These are phyloP conservation scores for Tauraco hartlaubi DNA, from an alignment of 2,797 vertebrate genomes.

Conservation along the genomic window DNA sequence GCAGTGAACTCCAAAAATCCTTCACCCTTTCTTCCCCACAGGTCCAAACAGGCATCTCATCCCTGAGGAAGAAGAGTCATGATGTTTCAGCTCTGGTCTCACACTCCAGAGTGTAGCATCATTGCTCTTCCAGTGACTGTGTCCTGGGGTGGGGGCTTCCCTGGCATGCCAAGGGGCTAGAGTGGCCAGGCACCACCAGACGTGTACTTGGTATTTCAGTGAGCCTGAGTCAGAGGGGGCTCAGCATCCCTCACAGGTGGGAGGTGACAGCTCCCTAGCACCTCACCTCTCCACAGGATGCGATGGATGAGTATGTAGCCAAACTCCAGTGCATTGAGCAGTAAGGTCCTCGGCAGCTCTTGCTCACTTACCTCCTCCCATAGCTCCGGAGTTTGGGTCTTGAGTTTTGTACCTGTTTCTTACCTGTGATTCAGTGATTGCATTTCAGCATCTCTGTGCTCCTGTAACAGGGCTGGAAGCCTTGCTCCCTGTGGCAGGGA, in stretches of 20 bases:
- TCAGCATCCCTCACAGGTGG: neutral
- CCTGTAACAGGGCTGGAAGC: neutral
- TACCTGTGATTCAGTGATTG: neutral
- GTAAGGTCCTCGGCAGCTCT: neutral
- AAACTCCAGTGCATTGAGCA: neutral
- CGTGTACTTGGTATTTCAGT: neutral
- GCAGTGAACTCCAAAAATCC: neutral
- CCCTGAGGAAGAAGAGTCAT: neutral
- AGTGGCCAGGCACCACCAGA: neutral
- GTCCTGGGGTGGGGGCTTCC: neutral
- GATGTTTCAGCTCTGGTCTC: neutral
- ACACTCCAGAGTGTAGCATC: neutral
- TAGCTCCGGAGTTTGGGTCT: neutral
- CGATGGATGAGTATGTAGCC: neutral
- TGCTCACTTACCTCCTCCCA: neutral
- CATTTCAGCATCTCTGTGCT: neutral
- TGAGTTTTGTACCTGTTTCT: neutral
- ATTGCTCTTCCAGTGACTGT: neutral
- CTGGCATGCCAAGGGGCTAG: neutral
- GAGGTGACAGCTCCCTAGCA: neutral
- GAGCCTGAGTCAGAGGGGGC: neutral
- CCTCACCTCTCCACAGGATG: fast-evolving
- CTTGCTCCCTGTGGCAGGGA: fast-evolving
- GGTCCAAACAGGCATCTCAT: neutral
- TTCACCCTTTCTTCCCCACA: neutral